Percentiles rank a stretch among this genome's conserved stretches.
Evolutionary conservation across 1,140 invertebrate species (phyloP).

Genomic region (Drosophila nikananu): DNA sequence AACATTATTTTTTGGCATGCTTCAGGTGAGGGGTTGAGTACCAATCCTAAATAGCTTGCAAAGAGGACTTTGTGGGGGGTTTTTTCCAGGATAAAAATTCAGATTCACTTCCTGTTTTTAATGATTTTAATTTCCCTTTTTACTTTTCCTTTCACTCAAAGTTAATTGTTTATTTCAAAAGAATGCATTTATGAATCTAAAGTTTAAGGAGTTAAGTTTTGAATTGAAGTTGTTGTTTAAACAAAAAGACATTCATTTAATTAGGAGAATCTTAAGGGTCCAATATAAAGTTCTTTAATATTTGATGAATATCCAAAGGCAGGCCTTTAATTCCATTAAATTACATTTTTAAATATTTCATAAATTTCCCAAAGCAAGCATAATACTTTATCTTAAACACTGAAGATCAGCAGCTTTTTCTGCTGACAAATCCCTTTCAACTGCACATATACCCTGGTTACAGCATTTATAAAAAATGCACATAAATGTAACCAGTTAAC

Average conservation of each 20-base stretch:
- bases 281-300: background rate
- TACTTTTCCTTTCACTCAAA: background rate
- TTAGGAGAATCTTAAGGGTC: background rate
- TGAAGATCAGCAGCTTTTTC: background rate
- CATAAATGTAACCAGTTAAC: conserved; percentile 28
- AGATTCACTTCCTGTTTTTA: background rate
- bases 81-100: background rate
- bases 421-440: background rate
- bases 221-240: background rate
- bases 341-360: background rate
- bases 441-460: background rate
- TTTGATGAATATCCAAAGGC: background rate
- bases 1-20: conserved; percentile 8
- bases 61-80: background rate
- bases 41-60: background rate
- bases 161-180: background rate
- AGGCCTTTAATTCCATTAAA: accelerated
- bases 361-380: background rate
- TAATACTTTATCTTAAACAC: background rate
- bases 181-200: background rate
- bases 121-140: background rate
- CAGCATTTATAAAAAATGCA: conserved; percentile 10
- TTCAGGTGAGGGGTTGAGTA: conserved; percentile 19
- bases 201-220: background rate
- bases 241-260: background rate